Conservation (phyloP, 2,113 vertebrate species). For the Mustela lutreola region DNA sequence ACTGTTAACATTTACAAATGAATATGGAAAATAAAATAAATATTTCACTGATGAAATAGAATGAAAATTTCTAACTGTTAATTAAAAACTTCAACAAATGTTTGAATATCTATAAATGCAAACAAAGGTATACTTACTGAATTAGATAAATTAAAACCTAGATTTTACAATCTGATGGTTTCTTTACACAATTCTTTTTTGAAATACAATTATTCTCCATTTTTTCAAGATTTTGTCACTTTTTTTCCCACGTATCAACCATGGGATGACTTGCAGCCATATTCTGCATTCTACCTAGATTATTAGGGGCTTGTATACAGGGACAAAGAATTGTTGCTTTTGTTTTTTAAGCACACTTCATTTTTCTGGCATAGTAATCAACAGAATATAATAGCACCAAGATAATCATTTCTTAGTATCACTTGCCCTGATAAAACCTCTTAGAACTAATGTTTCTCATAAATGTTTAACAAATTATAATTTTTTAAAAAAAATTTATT, state of each 20-base stretch:
- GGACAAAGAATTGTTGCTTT: neutral
- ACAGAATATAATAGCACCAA: neutral
- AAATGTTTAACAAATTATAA: neutral
- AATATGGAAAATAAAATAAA: constrained; percentile 1
- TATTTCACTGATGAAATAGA: neutral
- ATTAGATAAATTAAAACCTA: neutral
- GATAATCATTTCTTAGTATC: neutral
- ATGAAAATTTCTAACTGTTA: neutral
- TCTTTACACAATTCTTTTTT: neutral
- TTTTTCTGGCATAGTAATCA: neutral
- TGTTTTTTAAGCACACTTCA: neutral
- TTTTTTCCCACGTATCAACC: neutral
- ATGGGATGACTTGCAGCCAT: neutral
- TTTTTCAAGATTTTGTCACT: neutral
- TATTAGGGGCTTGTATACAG: neutral
- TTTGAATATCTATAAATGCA: neutral
- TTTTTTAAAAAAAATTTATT: neutral
- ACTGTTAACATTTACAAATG: neutral
- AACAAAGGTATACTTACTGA: neutral
- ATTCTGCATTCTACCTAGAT: neutral
- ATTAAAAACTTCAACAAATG: neutral
- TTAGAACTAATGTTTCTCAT: neutral
- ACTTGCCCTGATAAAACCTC: neutral
- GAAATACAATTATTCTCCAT: neutral
- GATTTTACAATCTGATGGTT: neutral